Conservation (phyloP, 2,888 invertebrate genomes). For the Macrophya annulata region DNA sequence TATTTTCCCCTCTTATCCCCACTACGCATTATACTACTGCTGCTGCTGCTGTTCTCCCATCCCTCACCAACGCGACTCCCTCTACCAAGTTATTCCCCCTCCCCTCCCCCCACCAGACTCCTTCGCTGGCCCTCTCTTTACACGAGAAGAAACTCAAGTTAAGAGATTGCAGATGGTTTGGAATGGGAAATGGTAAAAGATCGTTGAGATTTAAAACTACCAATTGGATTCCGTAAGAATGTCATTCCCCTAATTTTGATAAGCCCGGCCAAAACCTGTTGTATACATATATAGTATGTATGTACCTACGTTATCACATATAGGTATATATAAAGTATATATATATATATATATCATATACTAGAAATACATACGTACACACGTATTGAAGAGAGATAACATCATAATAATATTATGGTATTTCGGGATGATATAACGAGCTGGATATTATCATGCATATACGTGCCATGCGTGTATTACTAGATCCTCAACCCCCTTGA, state of each 20-base stretch:
- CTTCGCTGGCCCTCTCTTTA: conserved; percentile 8
- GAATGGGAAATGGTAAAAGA: conserved; percentile 27
- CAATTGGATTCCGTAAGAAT: conserved; percentile 12
- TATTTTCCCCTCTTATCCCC: background rate
- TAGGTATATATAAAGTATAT: background rate
- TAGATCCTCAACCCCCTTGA: background rate
- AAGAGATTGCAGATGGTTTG: conserved; percentile 4
- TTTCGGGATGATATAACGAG: background rate
- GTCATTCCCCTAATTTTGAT: background rate
- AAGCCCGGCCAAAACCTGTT: background rate
- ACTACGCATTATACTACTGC: background rate
- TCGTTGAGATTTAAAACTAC: conserved; percentile 8
- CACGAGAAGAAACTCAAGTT: conserved; percentile 32
- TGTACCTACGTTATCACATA: background rate
- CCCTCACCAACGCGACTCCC: background rate
- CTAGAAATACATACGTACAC: background rate
- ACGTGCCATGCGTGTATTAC: background rate
- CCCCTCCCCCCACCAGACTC: no score
- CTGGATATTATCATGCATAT: background rate
- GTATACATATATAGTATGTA: background rate
- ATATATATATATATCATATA: background rate
- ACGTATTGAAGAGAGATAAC: background rate
- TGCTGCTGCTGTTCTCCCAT: background rate
- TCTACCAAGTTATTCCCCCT: background rate
- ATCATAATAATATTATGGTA: conserved; percentile 7